phyloP scores from a whole-genome alignment of 2,888 invertebrate genomes.

The Ypsolopha scabrella region DNA sequence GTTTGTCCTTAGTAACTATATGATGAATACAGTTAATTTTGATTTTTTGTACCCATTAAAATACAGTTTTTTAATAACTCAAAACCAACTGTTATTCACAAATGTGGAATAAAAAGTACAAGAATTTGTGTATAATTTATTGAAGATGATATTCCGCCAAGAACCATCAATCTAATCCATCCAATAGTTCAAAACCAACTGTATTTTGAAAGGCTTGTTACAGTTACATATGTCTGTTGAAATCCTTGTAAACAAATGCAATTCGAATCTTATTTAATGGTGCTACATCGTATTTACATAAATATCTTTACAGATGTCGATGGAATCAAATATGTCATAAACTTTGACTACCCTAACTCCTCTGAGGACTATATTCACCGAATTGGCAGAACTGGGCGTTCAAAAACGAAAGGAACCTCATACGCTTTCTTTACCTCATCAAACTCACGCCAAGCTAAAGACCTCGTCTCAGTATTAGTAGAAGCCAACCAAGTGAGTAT shows the following conservation, averaged over 20 bases:
- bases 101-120: too few species aligned
- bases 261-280: background rate
- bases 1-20: background rate
- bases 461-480: constrained; percentile 87
- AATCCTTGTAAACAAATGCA: too few species aligned
- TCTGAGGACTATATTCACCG: constrained; percentile 97
- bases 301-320: constrained; percentile 83
- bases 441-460: constrained; percentile 89
- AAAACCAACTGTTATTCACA: background rate
- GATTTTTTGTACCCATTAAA: background rate
- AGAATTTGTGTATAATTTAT: too few species aligned
- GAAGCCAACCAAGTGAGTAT: constrained; percentile 87
- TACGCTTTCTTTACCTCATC: constrained; percentile 95
- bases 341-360: constrained; percentile 95
- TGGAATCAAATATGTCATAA: constrained; percentile 96
- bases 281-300: background rate
- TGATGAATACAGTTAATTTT: background rate
- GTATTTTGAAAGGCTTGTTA: too few species aligned
- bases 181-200: background rate
- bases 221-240: too few species aligned
- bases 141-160: too few species aligned
- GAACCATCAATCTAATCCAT: too few species aligned
- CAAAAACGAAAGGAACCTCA: constrained; percentile 89
- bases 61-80: background rate
- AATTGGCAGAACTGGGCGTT: constrained; percentile 93